Base-by-base conservation (phyloP, 1,140 invertebrate species). In the Adelges cooleyi region DNA sequence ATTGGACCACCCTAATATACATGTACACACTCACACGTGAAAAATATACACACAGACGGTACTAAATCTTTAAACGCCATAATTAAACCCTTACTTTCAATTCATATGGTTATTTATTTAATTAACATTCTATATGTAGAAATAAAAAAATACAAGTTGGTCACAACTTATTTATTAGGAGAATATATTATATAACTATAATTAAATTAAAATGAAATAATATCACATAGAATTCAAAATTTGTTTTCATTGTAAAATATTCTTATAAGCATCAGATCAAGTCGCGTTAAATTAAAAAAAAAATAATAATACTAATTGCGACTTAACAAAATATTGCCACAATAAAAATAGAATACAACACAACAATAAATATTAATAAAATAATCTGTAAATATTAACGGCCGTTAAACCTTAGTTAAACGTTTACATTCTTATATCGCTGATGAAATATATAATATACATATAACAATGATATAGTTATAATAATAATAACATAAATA, bases 201-300 rank as follows among this genome's bases (percentile, higher is more conserved):
- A 40, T 20, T 56, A 38, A 38, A 40, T 20, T 56, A 27, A 56
- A 33, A 56, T 22, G 40, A 56, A 56, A 56, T 54, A 54, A 33
- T 33, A 33, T 56, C 53, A 56, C 53, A 56, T 44, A 40, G 11
- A 40, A 38, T 56, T 54, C 38, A 54, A 23, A 20, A 4, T 25
- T 40, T 33, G 29, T 42, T 54, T 13, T 40, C 18, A 40, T 56
- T 22, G 40, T n/a, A 42, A 40, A 40, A 33, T 33, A 33, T 33
- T 33, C 36, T 2, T 25, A 9, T 15, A 23, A 40, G 4, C 38
- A 42, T 42, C 9, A 18, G 36, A 23, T 33, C 29, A 33, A 33
- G 29, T 33, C 29, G 11, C 11, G 11, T 33, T 33, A 33, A 33
- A 23, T 56, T 56, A 27, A n/a, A 25, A 22, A 8, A 27, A 15